Base-by-base conservation (phyloP, 2,888 invertebrate genomes). In the Nasonovia ribisnigri region DNA sequence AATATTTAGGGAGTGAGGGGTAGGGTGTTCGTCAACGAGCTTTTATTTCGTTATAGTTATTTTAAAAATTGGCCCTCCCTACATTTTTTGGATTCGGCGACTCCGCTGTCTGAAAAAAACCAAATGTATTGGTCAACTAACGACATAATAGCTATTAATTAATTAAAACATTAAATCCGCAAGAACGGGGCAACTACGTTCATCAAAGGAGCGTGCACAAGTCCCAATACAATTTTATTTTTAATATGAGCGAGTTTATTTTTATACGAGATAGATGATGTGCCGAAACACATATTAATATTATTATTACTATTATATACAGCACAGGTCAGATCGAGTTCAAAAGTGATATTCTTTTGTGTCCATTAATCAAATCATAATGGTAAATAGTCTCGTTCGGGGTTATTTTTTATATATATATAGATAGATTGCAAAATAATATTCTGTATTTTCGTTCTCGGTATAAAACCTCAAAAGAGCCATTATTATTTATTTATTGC, bases 401-500 rank as follows among this genome's bases (percentile, higher is more conserved):
- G 67, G n/a, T 67, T n/a, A 48, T 67, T 16, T n/a, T 67, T 67
- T 11, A 11, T 87, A 51, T 54, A 54, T 54, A 20, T 24, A 24
- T 46, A 10, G 43, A 36, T 26, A 42, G 57, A 88, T 29, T 42
- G 46, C 36, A 46, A 67, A 54, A 90, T n/a, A 46, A 46, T 46
- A 90, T 48, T 46, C 46, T n/a, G n/a, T 20, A 67, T 67, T 90
- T 67, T 46, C 48, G 11, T 67, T n/a, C 43, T n/a, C 42, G 10
- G 42, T 60, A 11, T 24, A n/a, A n/a, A 90, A 67, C 42, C n/a
- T 67, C 46, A 88, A 16, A n/a, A 67, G 46, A 48, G 46, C 67
- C 48, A 90, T 36, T 90, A 77, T 77, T 90, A 36, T 77, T 77
- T 90, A 77, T 77, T 90, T 77, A 90, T 90, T 77, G 36, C 51